phyloP scores from a whole-genome alignment of 2,888 invertebrate genomes.

The Bellardia bayeri region DNA sequence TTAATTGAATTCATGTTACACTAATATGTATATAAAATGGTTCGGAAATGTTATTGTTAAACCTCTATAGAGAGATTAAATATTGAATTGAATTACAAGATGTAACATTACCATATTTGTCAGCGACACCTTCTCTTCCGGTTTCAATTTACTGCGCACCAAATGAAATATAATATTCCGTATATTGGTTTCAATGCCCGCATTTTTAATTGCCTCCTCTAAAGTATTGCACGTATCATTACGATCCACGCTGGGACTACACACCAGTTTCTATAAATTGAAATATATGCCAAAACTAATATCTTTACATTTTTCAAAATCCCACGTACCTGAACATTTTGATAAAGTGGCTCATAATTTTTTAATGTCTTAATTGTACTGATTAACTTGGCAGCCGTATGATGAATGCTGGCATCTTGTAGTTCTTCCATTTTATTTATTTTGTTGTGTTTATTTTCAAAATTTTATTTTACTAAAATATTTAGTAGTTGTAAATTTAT shows the following conservation, averaged over 20 bases:
- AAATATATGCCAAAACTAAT: not conserved
- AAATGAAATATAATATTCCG: constrained; percentile 94
- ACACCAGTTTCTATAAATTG: constrained; percentile 88
- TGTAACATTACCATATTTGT: constrained; percentile 46
- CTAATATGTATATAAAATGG: no score
- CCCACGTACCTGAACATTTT: constrained; percentile 89
- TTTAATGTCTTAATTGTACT: constrained; percentile 91
- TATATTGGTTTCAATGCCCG: constrained; percentile 92
- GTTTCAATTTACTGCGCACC: constrained; percentile 87
- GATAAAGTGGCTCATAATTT: constrained; percentile 90
- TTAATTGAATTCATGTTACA: not conserved
- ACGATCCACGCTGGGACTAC: constrained; percentile 90
- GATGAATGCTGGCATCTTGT: constrained; percentile 86
- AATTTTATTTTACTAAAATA: not conserved
- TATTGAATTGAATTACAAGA: no score
- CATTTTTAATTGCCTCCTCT: constrained; percentile 90
- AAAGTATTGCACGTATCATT: constrained; percentile 92
- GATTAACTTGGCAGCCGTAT: constrained; percentile 91
- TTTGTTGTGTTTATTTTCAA: constrained; percentile 14
- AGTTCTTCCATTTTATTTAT: constrained; percentile 82
- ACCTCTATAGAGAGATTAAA: no score
- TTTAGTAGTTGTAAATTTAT: constrained; percentile 3
- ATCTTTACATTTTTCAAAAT: not conserved
- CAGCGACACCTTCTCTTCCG: constrained; percentile 78
- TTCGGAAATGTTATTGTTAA: no score